Conservation (phyloP, 2,888 invertebrate species). For the Fissipunctia ypsillon region DNA sequence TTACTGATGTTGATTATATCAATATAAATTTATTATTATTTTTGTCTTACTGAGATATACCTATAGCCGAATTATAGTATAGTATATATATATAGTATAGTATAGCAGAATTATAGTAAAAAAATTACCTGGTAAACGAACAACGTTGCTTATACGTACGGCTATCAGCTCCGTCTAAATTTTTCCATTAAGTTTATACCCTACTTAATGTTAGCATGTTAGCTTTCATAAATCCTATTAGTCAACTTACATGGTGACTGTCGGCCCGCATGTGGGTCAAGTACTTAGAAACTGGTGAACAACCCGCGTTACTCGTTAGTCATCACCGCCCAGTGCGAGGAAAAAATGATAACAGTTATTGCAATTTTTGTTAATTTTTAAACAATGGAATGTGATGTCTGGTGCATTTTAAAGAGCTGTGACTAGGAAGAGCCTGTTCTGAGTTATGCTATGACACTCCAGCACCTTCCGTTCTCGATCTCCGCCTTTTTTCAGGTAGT, state of each 20-base stretch:
- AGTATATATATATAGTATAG: too few relatives aligned
- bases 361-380: not conserved
- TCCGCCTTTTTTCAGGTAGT: not conserved
- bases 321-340: slow-evolving; percentile 64
- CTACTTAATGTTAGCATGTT: slow-evolving; percentile 47
- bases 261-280: slow-evolving; percentile 75
- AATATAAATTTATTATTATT: not conserved
- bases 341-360: slow-evolving; percentile 22
- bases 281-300: slow-evolving; percentile 81
- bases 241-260: slow-evolving; percentile 62
- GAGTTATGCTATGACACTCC: slow-evolving; percentile 10
- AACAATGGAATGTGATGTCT: slow-evolving; percentile 4
- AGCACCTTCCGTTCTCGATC: not conserved
- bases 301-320: slow-evolving; percentile 73
- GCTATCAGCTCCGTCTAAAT: slow-evolving; percentile 25
- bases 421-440: not conserved
- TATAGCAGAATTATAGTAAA: slow-evolving; percentile 19
- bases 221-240: slow-evolving; percentile 68
- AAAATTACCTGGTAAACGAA: slow-evolving; percentile 17
- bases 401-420: slow-evolving; percentile 24
- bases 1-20: not conserved
- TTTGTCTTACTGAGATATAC: slow-evolving; percentile 6
- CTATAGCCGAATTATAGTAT: too few relatives aligned
- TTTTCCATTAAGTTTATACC: slow-evolving; percentile 52
- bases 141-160: slow-evolving; percentile 1